Evolutionary conservation across 2,113 vertebrate species (phyloP), one percentile per base, ranked within the genome.

Genomic region (Micronycteris hirsuta): DNA sequence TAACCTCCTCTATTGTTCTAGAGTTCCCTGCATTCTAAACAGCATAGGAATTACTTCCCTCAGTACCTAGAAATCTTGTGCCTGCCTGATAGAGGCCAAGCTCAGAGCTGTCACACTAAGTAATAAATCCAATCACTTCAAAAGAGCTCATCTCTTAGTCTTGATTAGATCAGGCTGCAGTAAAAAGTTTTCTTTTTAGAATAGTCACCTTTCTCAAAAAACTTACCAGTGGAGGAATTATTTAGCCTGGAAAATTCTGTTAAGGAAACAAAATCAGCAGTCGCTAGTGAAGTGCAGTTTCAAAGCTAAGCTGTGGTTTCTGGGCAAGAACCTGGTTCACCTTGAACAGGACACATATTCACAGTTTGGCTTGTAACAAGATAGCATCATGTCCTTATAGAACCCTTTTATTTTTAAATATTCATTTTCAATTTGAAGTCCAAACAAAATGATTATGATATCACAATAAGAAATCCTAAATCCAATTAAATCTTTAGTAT

Each of bases 101-200:
- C 87, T 10, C 38, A 67, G 65, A 86, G 78, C 28, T 94, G 41
- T 91, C 78, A 80, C 24, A 93, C 68, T 45, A 31, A 54, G 20
- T 45, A 65, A 71, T 95, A 83, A 91, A 97, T 94, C 45, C n/a
- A 96, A 76, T 97, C 73, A 73, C 56, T 94, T 97, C 56, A 91
- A 92, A 96, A 96, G 4, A 96, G 24, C 7, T 61, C 74, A 19
- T 70, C 45, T 81, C 80, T 83, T 73, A 73, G 45, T 84, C 28
- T 71, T 89, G 89, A 95, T 95, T 83, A 80, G 93, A 78, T 94
- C 68, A 82, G 70, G 11, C 58, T 92, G 11, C 56, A 89, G 71
- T 88, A 85, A 84, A 96, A 96, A 73, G 12, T 47, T 97, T 95
- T n/a, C 73, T 97, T 43, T 96, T 97, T 95, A 70, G 87, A 93